A percentile compares a stretch with the other conserved stretches of the same genome.
Evolutionary conservation across 1,140 invertebrate genomes (phyloP).

Genomic region (Drosophila repletoides): DNA sequence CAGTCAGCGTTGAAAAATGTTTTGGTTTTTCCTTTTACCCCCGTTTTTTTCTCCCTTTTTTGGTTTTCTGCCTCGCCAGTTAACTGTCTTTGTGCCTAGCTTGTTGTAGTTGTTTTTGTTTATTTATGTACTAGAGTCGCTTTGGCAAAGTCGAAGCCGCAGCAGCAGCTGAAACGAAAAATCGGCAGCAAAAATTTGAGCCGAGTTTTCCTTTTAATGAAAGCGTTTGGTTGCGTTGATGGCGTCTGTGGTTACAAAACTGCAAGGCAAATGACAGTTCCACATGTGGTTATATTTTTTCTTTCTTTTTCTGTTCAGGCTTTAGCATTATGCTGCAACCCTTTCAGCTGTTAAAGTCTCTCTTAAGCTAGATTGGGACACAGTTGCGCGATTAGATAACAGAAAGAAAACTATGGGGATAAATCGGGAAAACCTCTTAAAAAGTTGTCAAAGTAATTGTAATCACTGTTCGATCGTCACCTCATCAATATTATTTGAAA

Average conservation of each 20-base stretch:
- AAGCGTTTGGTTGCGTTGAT: slow-evolving; percentile 54
- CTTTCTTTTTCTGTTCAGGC: background rate
- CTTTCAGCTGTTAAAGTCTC: background rate
- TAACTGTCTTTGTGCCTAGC: slow-evolving; percentile 40
- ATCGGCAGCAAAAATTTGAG: slow-evolving; percentile 40
- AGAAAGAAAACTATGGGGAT: too few relatives aligned
- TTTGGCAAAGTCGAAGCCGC: slow-evolving; percentile 24
- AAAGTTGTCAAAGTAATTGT: too few relatives aligned
- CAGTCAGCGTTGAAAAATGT: slow-evolving; percentile 41
- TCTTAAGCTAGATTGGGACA: background rate
- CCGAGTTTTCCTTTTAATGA: slow-evolving; percentile 70
- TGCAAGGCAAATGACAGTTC: slow-evolving; percentile 36
- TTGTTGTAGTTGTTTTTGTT: slow-evolving; percentile 53
- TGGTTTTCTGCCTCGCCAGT: slow-evolving; percentile 25
- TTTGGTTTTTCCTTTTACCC: slow-evolving; percentile 28
- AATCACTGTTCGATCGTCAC: too few relatives aligned
- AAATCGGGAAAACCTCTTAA: too few relatives aligned
- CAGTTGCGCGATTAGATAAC: too few relatives aligned
- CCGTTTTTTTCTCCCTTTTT: background rate
- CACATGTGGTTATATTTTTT: slow-evolving; percentile 23
- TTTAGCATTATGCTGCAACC: background rate
- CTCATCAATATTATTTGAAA: too few relatives aligned
- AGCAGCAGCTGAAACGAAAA: slow-evolving; percentile 26
- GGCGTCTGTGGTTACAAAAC: slow-evolving; percentile 48
- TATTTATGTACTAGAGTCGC: slow-evolving; percentile 66